Evolutionary conservation across 2,888 invertebrate species (phyloP).

Genomic region (Thyatira batis): DNA sequence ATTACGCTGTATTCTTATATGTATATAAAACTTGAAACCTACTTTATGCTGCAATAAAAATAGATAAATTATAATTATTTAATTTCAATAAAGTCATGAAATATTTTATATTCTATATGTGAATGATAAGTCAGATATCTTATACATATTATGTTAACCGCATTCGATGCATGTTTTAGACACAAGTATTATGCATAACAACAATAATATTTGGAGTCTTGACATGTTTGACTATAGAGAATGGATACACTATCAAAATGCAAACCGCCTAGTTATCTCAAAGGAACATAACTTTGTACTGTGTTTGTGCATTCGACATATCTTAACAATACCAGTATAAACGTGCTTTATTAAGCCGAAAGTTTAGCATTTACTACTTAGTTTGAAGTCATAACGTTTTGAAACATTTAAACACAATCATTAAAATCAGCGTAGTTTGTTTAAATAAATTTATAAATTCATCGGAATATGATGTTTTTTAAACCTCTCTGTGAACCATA

Average conservation of each 20-base stretch:
- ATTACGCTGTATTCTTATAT: too few species aligned
- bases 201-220: background rate
- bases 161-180: background rate
- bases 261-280: constrained; percentile 2
- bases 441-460: too few species aligned
- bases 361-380: background rate
- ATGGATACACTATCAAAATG: background rate
- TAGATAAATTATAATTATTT: too few species aligned
- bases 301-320: background rate
- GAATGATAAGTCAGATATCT: too few species aligned
- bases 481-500: too few species aligned
- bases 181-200: background rate
- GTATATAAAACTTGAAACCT: too few species aligned
- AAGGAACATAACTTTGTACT: background rate
- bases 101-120: too few species aligned
- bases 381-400: background rate
- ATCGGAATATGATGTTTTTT: too few species aligned
- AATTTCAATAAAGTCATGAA: too few species aligned
- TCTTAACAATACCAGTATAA: background rate
- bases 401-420: too few species aligned
- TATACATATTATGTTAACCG: background rate
- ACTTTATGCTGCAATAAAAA: too few species aligned
- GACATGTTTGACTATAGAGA: background rate
- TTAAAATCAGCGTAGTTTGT: too few species aligned
- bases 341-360: background rate